These are phyloP conservation scores for Lagenorhynchus albirostris DNA, from an alignment of 2,113 vertebrate species.

Conservation along the genomic window DNA sequence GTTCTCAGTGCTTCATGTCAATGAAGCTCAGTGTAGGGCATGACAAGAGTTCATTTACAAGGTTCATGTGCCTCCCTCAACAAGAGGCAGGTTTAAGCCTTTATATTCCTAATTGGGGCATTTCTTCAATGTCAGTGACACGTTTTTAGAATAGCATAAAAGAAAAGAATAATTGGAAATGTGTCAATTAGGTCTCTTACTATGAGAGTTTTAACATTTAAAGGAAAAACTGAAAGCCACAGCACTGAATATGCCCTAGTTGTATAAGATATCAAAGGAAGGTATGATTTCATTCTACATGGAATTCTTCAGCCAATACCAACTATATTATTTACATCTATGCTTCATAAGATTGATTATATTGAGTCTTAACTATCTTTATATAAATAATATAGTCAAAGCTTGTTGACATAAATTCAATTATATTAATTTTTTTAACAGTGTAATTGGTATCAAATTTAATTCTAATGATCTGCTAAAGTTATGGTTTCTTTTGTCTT, in stretches of 20 bases:
- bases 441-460: conserved; percentile 54
- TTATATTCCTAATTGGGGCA: background rate
- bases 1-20: background rate
- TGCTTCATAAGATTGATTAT: conserved; percentile 21
- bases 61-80: background rate
- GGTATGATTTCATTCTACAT: background rate
- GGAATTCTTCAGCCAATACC: background rate
- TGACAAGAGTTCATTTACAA: background rate
- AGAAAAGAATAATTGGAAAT: conserved; percentile 24
- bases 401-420: conserved; percentile 53
- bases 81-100: background rate
- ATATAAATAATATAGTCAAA: conserved; percentile 53
- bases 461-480: conserved; percentile 51
- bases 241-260: background rate
- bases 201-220: conserved; percentile 10
- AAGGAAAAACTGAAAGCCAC: background rate
- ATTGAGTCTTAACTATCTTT: conserved; percentile 41
- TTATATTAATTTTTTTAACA: conserved; percentile 56
- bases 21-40: background rate
- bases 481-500: conserved; percentile 54
- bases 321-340: conserved; percentile 27
- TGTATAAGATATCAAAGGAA: background rate
- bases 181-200: background rate
- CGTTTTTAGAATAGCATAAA: background rate
- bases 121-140: background rate